Percentiles rank a stretch among this genome's conserved stretches.
These are phyloP conservation scores for Astyanax mexicanus DNA, from an alignment of 2,797 vertebrate species.

Conservation along the genomic window DNA sequence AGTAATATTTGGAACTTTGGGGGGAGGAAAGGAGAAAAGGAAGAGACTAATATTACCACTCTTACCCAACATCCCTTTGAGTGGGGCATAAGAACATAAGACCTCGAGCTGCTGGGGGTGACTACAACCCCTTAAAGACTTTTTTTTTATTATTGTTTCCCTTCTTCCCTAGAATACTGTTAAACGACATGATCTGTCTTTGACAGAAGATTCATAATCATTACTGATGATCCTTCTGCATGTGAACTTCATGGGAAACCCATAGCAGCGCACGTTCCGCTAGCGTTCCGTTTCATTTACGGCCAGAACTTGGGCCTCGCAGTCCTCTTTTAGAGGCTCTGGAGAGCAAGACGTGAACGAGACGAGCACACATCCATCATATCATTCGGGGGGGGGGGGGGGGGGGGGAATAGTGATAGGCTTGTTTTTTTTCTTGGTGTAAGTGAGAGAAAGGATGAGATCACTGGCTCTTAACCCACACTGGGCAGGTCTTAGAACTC, in stretches of 20 bases:
- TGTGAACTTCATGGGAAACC: constrained; percentile 22
- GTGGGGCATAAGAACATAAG: constrained; percentile 43
- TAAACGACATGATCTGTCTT: constrained; percentile 2
- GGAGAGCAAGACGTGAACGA: background rate
- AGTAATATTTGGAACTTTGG: too few relatives aligned
- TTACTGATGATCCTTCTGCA: background rate
- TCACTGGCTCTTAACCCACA: constrained; percentile 41
- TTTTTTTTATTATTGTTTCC: background rate
- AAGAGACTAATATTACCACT: constrained; percentile 24
- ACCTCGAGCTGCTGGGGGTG: constrained; percentile 23
- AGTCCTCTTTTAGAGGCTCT: background rate
- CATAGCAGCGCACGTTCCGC: too few relatives aligned
- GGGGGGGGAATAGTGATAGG: background rate
- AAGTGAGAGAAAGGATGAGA: constrained; percentile 39
- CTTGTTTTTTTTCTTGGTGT: background rate
- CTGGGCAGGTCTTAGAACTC: constrained; percentile 38
- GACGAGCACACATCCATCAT: background rate
- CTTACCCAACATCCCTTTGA: constrained; percentile 25
- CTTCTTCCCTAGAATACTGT: background rate
- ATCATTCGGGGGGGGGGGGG: background rate
- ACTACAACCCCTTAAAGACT: constrained; percentile 35
- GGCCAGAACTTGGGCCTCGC: background rate
- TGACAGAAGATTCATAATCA: constrained; percentile 11
- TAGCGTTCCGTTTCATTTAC: background rate
- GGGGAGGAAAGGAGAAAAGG: background rate